phyloP scores from a whole-genome alignment of 1,140 invertebrate genomes.

The Ips nitidus region DNA sequence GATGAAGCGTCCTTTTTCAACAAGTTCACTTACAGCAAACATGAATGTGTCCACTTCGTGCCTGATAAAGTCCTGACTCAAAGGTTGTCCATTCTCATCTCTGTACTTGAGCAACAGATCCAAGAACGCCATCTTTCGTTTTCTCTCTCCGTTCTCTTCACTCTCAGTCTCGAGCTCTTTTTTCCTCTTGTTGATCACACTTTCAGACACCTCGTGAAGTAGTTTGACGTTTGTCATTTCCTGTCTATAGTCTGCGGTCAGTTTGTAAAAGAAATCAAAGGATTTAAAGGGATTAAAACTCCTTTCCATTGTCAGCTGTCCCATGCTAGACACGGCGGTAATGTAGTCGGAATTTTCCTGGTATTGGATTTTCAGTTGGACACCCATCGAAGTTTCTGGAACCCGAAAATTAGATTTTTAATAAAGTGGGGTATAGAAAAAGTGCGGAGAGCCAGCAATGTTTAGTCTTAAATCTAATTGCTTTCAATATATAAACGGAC shows the following conservation, averaged over 20 bases:
- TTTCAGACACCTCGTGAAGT: constrained; percentile 53
- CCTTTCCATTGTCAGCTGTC: constrained; percentile 50
- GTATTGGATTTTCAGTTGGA: constrained; percentile 66
- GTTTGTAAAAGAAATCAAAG: constrained; percentile 37
- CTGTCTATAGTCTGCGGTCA: constrained; percentile 34
- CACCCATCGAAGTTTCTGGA: constrained; percentile 69
- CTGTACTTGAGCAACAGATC: constrained; percentile 68
- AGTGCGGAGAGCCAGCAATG: too few species aligned
- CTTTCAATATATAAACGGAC: too few species aligned
- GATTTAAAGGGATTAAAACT: constrained; percentile 51
- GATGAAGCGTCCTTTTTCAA: not conserved
- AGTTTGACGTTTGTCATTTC: constrained; percentile 58
- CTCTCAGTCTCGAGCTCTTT: constrained; percentile 43
- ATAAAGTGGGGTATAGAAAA: not conserved
- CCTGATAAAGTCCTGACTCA: constrained; percentile 67
- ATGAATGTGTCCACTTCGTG: constrained; percentile 87
- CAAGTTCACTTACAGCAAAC: constrained; percentile 66
- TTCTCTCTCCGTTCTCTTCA: constrained; percentile 41
- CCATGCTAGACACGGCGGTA: constrained; percentile 64
- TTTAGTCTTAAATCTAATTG: too few species aligned
- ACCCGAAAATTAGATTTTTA: not conserved
- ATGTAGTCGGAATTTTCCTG: constrained; percentile 73
- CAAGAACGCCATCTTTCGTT: constrained; percentile 70
- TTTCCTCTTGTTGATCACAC: constrained; percentile 43
- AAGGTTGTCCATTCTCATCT: constrained; percentile 55